Percentiles rank a stretch among this genome's conserved stretches.
Evolutionary conservation across 2,113 vertebrate species (phyloP).

Genomic region (Tonatia bakeri): DNA sequence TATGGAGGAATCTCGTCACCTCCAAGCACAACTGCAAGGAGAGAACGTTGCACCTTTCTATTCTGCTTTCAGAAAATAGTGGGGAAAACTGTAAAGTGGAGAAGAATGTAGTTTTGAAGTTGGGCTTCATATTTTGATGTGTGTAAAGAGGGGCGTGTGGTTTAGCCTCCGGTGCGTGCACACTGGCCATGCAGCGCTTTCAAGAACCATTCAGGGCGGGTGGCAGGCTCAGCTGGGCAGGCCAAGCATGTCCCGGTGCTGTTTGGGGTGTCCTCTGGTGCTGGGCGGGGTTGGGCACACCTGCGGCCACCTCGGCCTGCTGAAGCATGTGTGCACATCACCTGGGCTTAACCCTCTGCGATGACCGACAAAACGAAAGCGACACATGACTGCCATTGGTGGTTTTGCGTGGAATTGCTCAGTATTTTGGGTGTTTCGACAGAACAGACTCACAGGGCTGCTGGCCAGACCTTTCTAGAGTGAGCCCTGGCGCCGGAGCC

Average conservation of each 20-base stretch:
- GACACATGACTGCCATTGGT: not conserved
- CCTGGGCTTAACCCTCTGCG: rapidly evolving
- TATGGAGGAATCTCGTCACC: too few relatives aligned
- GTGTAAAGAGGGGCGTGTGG: not conserved
- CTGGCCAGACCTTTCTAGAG: not conserved
- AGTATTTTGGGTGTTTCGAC: rapidly evolving
- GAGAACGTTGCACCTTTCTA: rapidly evolving
- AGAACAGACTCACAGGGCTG: rapidly evolving
- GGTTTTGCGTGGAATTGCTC: rapidly evolving
- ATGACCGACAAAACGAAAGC: rapidly evolving
- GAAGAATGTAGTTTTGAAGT: too few relatives aligned
- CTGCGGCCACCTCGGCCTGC: rapidly evolving
- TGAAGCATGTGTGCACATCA: not conserved
- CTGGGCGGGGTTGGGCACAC: too few relatives aligned
- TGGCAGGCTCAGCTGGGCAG: rapidly evolving
- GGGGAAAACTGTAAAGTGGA: not conserved
- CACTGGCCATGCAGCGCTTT: rapidly evolving
- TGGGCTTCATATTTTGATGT: rapidly evolving
- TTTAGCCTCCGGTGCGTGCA: rapidly evolving
- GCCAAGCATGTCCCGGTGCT: rapidly evolving
- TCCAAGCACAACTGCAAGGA: not conserved
- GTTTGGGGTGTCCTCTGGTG: too few relatives aligned
- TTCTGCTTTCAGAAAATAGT: not conserved
- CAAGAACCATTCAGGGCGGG: not conserved
- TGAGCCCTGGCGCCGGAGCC: rapidly evolving